Evolutionary conservation across 2,113 vertebrate genomes (phyloP), one percentile per base, ranked within the genome.

Genomic region (Hiodon tergisus): DNA sequence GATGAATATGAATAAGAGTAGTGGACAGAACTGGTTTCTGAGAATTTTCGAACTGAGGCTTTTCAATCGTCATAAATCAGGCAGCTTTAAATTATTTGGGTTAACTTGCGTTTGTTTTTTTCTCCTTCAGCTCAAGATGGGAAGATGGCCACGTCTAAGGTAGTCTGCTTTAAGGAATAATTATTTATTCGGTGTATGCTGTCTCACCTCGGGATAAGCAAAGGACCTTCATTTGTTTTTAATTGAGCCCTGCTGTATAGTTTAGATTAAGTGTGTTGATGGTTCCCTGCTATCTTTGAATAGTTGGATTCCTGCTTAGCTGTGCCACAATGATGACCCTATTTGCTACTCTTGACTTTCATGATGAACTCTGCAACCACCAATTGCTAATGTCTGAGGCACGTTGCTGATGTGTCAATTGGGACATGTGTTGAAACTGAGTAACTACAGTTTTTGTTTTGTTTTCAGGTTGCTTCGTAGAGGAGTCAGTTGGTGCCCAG

Each of bases 1-100:
- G 73, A 75, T 75, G 73, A 57, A 46, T 10, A 11, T 57, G 7
- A 16, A 50, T 75, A 75, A 75, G 73, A 75, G 73, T 75, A 75
- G 73, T 75, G 73, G 73, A 75, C 73, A 75, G 73, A 50, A 68
- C 6, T 5, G 3, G 3, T 75, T 75, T 75, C 73, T 75, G 73
- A 75, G 17, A 60, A 14, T 46, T 50, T 59, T 10, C 17, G 14
- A 8, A 16, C 73, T 75, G 73, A 75, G 73, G 73, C 65, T 48
- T 17, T 13, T 48, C 3, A 4, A 11, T 6, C 17, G 6, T 53
- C 31, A 31, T 31, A 31, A 31, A 31, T 31, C 2, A 2, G 31
- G 31, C 31, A 31, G 31, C 31, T 31, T 31, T 31, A 31, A 31
- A 31, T 31, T 31, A 31, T 31, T 31, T 31, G 2, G 31, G 31